These are phyloP conservation scores for Epizoanthus illoricatus DNA, from an alignment of 92 coral and sea anemone species.

Conservation along the genomic window DNA sequence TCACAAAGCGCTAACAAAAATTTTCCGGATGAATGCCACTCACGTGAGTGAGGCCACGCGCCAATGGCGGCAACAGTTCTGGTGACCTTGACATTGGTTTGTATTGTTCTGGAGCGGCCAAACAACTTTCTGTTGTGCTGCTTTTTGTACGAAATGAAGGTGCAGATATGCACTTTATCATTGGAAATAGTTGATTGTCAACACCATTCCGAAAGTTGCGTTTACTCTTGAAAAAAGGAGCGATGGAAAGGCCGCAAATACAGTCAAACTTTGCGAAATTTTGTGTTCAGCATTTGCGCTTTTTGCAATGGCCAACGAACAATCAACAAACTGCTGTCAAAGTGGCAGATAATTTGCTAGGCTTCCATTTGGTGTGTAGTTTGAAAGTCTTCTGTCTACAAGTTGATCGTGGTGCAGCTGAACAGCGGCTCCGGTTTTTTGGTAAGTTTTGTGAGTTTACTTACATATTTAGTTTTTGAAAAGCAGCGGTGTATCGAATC, in stretches of 20 bases:
- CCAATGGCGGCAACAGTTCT: not conserved
- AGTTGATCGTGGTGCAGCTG: not conserved
- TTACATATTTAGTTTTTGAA: not conserved
- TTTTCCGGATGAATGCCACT: constrained; percentile 5
- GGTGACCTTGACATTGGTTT: constrained; percentile 7
- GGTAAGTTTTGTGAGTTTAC: not conserved
- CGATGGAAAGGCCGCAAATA: too few relatives aligned
- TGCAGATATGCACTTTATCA: not conserved
- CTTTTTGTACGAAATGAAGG: not conserved
- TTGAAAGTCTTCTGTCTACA: not conserved
- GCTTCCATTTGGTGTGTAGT: not conserved
- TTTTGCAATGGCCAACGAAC: not conserved
- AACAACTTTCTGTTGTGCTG: too few relatives aligned
- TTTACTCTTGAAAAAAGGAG: too few relatives aligned
- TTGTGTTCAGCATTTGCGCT: constrained; percentile 6
- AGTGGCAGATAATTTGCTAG: not conserved
- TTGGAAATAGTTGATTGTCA: too few relatives aligned
- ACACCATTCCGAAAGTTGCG: too few relatives aligned
- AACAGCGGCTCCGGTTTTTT: not conserved
- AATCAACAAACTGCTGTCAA: not conserved
- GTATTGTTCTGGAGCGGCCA: not conserved
- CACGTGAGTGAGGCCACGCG: not conserved
- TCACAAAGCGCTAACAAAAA: not conserved
- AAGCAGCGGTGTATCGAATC: not conserved
- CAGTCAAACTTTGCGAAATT: not conserved